Evolutionary conservation across 2,888 invertebrate genomes (phyloP).

Genomic region (Cynaeus angustus): DNA sequence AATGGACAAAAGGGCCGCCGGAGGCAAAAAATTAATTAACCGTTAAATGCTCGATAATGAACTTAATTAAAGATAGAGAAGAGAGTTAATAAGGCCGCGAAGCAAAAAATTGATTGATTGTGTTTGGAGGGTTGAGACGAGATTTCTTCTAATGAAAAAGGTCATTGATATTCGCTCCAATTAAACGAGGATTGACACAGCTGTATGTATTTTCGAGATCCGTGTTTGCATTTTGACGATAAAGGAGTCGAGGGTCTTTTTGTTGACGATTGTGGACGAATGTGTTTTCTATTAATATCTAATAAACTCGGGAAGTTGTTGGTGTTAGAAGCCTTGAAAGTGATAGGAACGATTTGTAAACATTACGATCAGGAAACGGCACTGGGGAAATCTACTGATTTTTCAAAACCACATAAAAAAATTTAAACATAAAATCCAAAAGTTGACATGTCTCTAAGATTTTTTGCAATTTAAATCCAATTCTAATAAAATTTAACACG

Average conservation of each 20-base stretch:
- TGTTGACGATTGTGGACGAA: conserved; percentile 34
- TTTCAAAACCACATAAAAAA: too few relatives aligned
- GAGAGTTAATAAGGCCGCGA: conserved; percentile 28
- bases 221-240: conserved; percentile 36
- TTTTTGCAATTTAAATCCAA: too few relatives aligned
- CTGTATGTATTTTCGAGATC: conserved; percentile 34
- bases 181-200: conserved; percentile 42
- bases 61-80: conserved; percentile 38
- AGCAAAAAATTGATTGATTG: conserved; percentile 7
- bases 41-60: conserved; percentile 38
- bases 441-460: too few relatives aligned
- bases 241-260: conserved; percentile 31
- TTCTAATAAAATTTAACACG: too few relatives aligned
- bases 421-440: too few relatives aligned
- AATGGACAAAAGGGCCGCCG: conserved; percentile 33
- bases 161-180: conserved; percentile 46
- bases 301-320: conserved; percentile 6
- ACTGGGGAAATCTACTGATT: neutral
- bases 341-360: conserved; percentile 2
- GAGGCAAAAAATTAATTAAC: conserved; percentile 35
- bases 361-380: neutral
- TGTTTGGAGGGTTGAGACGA: conserved; percentile 12
- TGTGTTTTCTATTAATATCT: conserved; percentile 13
- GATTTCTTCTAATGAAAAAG: conserved; percentile 36
- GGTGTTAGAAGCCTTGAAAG: conserved; percentile 3